phyloP scores from a whole-genome alignment of 2,888 invertebrate species.

The Venustoraphidia nigricollis region DNA sequence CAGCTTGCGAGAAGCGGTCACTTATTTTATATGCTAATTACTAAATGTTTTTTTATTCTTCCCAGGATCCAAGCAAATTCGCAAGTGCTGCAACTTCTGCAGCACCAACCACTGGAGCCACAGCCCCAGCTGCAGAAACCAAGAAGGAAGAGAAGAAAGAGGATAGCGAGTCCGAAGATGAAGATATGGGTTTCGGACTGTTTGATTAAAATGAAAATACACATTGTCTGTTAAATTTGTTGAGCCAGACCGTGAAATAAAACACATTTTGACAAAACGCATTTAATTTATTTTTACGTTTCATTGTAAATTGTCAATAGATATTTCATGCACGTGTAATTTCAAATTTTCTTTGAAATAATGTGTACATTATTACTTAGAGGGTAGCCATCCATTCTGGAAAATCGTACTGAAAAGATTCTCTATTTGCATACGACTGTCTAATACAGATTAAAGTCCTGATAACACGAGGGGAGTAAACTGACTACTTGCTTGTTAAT shows the following conservation, averaged over 20 bases:
- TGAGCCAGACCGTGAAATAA: conserved; percentile 20
- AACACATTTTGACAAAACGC: too few relatives aligned
- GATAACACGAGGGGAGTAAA: too few relatives aligned
- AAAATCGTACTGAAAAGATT: too few relatives aligned
- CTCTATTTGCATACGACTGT: too few relatives aligned
- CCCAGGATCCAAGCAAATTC: conserved; percentile 89
- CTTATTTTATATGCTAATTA: conserved; percentile 3
- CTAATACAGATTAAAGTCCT: too few relatives aligned
- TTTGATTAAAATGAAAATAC: conserved; percentile 49
- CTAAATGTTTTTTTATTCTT: conserved; percentile 14
- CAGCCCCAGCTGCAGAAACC: conserved; percentile 43
- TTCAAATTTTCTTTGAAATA: too few relatives aligned
- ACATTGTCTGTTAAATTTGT: conserved; percentile 10
- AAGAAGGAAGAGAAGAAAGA: conserved; percentile 71
- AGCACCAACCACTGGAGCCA: conserved; percentile 44
- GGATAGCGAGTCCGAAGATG: conserved; percentile 69
- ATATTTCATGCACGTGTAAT: too few relatives aligned
- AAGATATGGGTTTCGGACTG: conserved; percentile 96
- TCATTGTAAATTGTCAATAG: too few relatives aligned
- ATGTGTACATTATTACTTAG: too few relatives aligned
- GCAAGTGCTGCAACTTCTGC: conserved; percentile 49
- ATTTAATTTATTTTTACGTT: too few relatives aligned
- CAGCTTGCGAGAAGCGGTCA: neutral
- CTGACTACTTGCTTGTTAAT: too few relatives aligned
- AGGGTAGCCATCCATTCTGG: too few relatives aligned